Conservation (phyloP, 2,113 vertebrate species). For the Xiphophorus couchianus region DNA sequence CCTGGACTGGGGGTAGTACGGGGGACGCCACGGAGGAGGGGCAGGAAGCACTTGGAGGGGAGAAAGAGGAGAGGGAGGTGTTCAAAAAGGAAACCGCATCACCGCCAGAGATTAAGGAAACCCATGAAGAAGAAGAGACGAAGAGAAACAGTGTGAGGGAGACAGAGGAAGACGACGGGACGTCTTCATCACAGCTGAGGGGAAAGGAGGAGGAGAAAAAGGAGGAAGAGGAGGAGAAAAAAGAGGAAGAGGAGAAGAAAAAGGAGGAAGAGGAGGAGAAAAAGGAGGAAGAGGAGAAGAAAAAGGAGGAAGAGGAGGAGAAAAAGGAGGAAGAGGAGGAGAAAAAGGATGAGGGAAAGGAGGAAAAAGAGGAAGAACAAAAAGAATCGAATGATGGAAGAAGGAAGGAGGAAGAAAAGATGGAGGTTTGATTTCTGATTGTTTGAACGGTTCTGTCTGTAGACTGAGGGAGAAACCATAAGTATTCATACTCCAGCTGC, state of each 20-base stretch:
- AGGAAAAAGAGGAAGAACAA: neutral
- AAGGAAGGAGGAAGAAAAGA: neutral
- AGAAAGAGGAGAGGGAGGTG: neutral
- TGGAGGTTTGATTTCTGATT: conserved; percentile 2
- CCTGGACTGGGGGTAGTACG: neutral
- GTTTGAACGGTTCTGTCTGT: too few species aligned
- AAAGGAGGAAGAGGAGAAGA: neutral
- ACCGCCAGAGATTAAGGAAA: neutral
- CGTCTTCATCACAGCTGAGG: neutral
- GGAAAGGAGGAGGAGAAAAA: conserved; percentile 9
- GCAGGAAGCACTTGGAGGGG: neutral
- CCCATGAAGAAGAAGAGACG: conserved; percentile 1
- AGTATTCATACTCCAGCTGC: too few species aligned
- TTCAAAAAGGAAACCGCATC: conserved; percentile 16
- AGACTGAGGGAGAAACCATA: too few species aligned
- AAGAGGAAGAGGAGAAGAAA: neutral
- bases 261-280: neutral
- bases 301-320: neutral
- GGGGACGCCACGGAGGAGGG: neutral
- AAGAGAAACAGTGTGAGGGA: conserved; percentile 1
- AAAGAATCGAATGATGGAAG: too few species aligned
- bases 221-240: neutral
- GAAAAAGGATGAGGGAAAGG: neutral
- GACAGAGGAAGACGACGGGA: neutral
- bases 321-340: neutral